A percentile compares a stretch with the other conserved stretches of the same genome.
Conservation (phyloP, 2,888 invertebrate species). For the Sinohyriopsis cumingii region DNA sequence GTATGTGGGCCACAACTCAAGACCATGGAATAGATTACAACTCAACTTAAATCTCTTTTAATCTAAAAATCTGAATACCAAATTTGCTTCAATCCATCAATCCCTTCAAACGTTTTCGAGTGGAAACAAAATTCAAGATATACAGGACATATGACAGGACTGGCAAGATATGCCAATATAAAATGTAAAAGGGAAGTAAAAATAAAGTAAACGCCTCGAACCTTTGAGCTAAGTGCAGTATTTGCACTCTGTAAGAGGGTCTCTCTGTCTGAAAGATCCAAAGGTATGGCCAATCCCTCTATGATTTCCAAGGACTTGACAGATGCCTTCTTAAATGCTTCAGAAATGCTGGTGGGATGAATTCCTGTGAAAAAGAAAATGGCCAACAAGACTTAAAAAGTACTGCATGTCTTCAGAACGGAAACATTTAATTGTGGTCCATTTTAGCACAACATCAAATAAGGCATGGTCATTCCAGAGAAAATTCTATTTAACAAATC, state of each 20-base stretch:
- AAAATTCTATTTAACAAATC: too few species aligned
- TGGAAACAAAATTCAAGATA: too few species aligned
- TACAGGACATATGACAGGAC: too few species aligned
- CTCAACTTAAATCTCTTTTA: too few species aligned
- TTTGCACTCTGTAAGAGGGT: slow-evolving; percentile 95
- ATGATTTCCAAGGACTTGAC: slow-evolving; percentile 84
- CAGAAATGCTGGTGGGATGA: slow-evolving; percentile 97
- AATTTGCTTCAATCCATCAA: too few species aligned
- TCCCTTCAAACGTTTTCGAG: too few species aligned
- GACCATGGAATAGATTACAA: too few species aligned
- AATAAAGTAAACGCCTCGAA: slow-evolving; percentile 49
- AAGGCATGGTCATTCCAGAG: too few species aligned
- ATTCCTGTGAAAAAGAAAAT: slow-evolving; percentile 79
- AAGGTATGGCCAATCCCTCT: slow-evolving; percentile 85
- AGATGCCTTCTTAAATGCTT: slow-evolving; percentile 91
- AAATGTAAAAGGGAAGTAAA: neutral
- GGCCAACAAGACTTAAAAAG: neutral
- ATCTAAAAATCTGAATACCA: too few species aligned
- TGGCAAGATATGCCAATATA: neutral
- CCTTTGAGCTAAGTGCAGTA: slow-evolving; percentile 97
- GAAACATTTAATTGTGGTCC: neutral
- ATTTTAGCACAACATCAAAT: neutral
- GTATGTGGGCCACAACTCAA: too few species aligned
- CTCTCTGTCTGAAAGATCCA: slow-evolving; percentile 87
- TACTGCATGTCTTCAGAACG: neutral